Evolutionary conservation across 1,140 invertebrate genomes (phyloP), one percentile per base, ranked within the genome.

Genomic region (Nebria ingens): DNA sequence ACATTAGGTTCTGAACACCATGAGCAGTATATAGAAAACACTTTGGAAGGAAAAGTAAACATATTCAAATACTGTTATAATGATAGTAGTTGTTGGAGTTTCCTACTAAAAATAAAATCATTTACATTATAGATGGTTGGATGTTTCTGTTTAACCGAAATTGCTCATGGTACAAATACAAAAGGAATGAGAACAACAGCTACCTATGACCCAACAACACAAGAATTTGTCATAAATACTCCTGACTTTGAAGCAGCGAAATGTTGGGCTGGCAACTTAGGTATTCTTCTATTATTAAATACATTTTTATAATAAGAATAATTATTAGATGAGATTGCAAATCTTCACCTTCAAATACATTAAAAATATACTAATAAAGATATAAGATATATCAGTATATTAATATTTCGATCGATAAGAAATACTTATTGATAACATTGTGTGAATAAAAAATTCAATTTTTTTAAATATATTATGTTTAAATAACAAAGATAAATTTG

Each of bases 161-260:
- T 97, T 51, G 82, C 86, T 38, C 94, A 98, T 75, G 95, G 95
- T 1, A 93, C 89, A 20, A 96, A 98, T 71, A 91, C 89, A 2
- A 91, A 89, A 63, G 84, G 83, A 22, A 89, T 97, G 77, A 79
- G 86, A 59, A 97, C 95, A 0, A 89, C 82, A n/a, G 93, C 93
- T 1, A 91, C 82, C 0, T 98, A 89, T 71, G 87, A 97, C 70
- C 74, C 81, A 0, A 70, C 72, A 19, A 83, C 79, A 1, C 72
- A 87, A 73, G 79, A 84, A 67, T 97, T 97, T 73, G 77, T 96
- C 21, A 73, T 98, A 11, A 82, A 96, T 68, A 89, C 92, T 0
- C 92, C 93, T 0, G 87, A 93, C 70, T 90, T 96, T 75, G 87
- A 96, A 73, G 91, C 93, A 15, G 89, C 91, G 29, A 98, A 98